A percentile compares a stretch with the other conserved stretches of the same genome.
Conservation (phyloP, 2,888 invertebrate genomes). For the Tinea pellionella region DNA sequence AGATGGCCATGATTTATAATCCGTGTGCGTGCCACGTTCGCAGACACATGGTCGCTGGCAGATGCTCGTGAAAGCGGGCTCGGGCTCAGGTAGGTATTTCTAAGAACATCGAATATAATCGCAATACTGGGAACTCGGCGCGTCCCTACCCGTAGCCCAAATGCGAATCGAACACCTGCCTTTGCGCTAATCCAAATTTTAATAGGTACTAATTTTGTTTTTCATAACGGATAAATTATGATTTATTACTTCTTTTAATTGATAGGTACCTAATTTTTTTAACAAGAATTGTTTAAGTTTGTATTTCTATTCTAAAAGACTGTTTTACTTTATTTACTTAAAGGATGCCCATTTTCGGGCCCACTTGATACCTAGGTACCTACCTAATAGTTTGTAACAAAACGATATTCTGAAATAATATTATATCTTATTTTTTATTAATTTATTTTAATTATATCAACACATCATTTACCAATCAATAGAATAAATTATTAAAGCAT, state of each 20-base stretch:
- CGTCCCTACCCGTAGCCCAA: conserved; percentile 28
- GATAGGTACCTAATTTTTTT: no score
- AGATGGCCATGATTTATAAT: background rate
- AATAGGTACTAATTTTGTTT: background rate
- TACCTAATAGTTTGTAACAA: no score
- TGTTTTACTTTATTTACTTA: no score
- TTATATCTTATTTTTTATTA: no score
- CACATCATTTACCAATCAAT: no score
- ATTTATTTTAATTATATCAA: no score
- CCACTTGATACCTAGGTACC: no score
- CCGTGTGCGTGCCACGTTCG: background rate
- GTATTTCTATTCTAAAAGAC: no score
- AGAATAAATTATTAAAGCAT: no score
- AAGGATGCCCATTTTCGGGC: no score
- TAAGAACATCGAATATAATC: conserved; percentile 65
- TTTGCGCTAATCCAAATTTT: conserved; percentile 10
- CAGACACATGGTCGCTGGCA: conserved; percentile 27
- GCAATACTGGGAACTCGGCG: conserved; percentile 53
- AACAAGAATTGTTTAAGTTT: no score
- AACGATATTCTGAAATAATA: no score
- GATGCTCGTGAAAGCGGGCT: conserved; percentile 58
- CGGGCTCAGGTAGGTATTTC: conserved; percentile 58
- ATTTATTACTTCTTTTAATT: background rate
- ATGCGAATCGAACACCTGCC: conserved; percentile 51
- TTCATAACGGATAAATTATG: background rate